phyloP scores from a whole-genome alignment of 2,113 vertebrate species.

The Pipra filicauda region DNA sequence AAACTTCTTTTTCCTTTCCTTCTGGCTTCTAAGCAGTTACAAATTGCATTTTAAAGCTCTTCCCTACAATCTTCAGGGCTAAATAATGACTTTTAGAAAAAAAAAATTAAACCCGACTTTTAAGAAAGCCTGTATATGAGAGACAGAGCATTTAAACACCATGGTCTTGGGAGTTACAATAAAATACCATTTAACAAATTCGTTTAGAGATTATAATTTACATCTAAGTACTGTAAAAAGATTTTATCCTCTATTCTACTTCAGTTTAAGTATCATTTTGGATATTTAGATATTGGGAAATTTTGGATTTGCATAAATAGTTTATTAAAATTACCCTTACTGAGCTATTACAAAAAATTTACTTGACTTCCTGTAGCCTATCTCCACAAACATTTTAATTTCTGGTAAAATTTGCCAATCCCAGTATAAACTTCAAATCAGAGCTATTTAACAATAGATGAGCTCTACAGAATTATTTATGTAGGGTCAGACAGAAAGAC shows the following conservation, averaged over 20 bases:
- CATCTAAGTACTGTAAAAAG: not conserved
- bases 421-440: not conserved
- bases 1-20: not conserved
- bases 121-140: not conserved
- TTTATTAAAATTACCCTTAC: not conserved
- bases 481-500: not conserved
- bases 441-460: not conserved
- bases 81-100: not conserved
- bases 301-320: not conserved
- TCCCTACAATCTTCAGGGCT: not conserved
- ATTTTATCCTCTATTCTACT: not conserved
- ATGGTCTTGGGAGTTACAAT: not conserved
- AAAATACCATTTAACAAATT: not conserved
- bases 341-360: not conserved
- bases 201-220: not conserved
- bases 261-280: not conserved
- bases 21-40: not conserved
- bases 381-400: not conserved
- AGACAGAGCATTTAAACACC: not conserved
- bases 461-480: not conserved
- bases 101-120: not conserved
- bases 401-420: not conserved
- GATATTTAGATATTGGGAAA: not conserved
- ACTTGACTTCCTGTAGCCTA: not conserved
- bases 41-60: slow-evolving; percentile 1